Base-by-base conservation (phyloP, 2,888 invertebrate genomes). In the Cloeon dipterum region DNA sequence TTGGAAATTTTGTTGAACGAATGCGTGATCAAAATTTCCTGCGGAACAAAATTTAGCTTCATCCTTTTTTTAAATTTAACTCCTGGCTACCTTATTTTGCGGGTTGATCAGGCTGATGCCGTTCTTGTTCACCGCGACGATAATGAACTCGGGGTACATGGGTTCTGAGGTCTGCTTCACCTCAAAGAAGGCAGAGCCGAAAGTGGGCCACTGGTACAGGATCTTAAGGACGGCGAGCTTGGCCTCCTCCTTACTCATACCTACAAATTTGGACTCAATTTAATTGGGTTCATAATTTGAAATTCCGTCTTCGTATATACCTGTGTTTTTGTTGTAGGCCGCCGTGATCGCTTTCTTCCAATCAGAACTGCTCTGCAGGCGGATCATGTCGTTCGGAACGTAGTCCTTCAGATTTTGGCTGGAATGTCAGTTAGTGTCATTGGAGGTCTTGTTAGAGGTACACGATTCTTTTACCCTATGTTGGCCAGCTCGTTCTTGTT, bases 161-260 rank as follows among this genome's bases (percentile, higher is more conserved):
- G 78, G 70, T 48, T 89, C 86, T 2, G 85, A 86, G 1, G 79
- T 78, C 60, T 93, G 91, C 53, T 83, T 85, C 5, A 88, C 76
- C 59, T 88, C 81, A 57, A 93, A 94, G 64, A 94, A 93, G 0
- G 91, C 86, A 1, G 89, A 89, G 3, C 93, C 93, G 57, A 91
- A 93, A 21, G 86, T 89, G 3, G 81, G 76, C 68, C 81, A 73
- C 46, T 72, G 66, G 50, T 70, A 74, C 41, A 85, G 73, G 42
- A 69, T 61, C 49, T 72, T 71, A 34, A 94, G 62, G 54, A 93
- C 89, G 43, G 66, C 65, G 36, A 76, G 65, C 54, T 89, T 91
- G 0, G 86, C 86, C 46, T 81, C 73, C 23, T 70, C 70, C 33
- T 67, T 62, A 18, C 62, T 63, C 57, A 73, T 63, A 26, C 62